These are phyloP conservation scores for Mugil cephalus DNA, from an alignment of 2,113 vertebrate genomes.

Conservation along the genomic window DNA sequence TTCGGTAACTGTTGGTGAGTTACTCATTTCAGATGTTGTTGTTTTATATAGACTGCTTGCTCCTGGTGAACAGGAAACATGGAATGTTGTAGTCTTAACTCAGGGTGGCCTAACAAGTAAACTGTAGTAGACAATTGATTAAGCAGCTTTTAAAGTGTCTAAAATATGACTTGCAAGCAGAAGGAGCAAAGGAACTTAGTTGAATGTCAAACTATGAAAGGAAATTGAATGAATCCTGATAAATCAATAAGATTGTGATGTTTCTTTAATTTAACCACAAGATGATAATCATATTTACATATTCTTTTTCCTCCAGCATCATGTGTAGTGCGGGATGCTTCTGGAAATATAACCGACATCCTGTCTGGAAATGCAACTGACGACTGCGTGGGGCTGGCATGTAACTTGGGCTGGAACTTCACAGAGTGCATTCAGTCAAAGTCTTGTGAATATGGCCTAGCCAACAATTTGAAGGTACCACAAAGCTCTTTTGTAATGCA, in stretches of 20 bases:
- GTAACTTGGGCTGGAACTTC: conserved; percentile 84
- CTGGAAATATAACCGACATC: conserved; percentile 77
- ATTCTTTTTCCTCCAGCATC: conserved; percentile 55
- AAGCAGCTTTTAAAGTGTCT: too few relatives aligned
- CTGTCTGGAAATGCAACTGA: conserved; percentile 64
- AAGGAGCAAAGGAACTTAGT: too few relatives aligned
- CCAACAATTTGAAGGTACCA: conserved; percentile 76
- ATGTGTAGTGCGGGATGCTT: conserved; percentile 80
- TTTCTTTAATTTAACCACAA: too few relatives aligned
- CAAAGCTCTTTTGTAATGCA: neutral
- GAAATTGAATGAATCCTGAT: too few relatives aligned
- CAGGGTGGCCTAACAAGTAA: too few relatives aligned
- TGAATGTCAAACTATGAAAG: too few relatives aligned
- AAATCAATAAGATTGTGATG: too few relatives aligned
- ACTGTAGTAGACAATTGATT: too few relatives aligned
- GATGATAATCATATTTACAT: too few relatives aligned
- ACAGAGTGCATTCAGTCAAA: conserved; percentile 65
- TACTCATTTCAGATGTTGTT: neutral
- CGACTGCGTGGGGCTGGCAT: conserved; percentile 73
- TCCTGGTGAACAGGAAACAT: too few relatives aligned
- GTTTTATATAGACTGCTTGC: neutral
- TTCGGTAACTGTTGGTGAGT: conserved; percentile 75
- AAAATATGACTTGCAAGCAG: too few relatives aligned
- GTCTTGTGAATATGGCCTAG: conserved; percentile 75
- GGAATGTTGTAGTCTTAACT: too few relatives aligned